phyloP scores from a whole-genome alignment of 2,113 vertebrate species.

The Petrocephalus zakoni region DNA sequence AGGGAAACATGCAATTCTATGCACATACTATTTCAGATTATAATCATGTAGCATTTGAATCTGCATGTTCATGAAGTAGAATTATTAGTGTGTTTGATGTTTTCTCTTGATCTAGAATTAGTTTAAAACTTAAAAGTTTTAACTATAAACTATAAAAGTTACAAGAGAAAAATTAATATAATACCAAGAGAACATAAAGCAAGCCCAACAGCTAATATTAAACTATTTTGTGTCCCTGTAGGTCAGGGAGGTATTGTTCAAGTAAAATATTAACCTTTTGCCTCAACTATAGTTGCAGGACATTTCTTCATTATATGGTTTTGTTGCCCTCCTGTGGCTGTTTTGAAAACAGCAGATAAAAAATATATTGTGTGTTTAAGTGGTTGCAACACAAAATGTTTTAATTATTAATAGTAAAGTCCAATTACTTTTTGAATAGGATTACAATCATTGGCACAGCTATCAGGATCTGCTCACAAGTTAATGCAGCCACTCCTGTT shows the following conservation, averaged over 20 bases:
- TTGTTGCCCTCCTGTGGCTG: slow-evolving; percentile 4
- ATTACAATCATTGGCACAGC: background rate
- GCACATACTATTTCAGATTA: background rate
- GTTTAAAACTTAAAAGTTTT: background rate
- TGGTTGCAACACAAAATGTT: background rate
- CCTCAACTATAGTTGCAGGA: background rate
- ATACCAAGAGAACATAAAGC: background rate
- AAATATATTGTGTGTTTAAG: background rate
- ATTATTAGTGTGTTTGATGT: background rate
- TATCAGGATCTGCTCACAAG: background rate
- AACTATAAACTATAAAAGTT: background rate
- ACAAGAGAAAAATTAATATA: background rate
- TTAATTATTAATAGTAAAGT: too few relatives aligned
- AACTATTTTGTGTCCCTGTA: background rate
- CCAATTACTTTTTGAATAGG: too few relatives aligned
- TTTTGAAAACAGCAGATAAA: background rate
- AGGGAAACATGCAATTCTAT: background rate
- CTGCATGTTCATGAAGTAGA: background rate
- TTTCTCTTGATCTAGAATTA: background rate
- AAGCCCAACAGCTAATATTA: background rate
- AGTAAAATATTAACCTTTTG: background rate
- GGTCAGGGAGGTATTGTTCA: background rate
- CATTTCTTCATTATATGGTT: background rate
- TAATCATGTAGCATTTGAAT: background rate
- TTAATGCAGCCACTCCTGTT: background rate